Conservation (phyloP, 2,888 invertebrate genomes). For the Crematogaster levior region DNA sequence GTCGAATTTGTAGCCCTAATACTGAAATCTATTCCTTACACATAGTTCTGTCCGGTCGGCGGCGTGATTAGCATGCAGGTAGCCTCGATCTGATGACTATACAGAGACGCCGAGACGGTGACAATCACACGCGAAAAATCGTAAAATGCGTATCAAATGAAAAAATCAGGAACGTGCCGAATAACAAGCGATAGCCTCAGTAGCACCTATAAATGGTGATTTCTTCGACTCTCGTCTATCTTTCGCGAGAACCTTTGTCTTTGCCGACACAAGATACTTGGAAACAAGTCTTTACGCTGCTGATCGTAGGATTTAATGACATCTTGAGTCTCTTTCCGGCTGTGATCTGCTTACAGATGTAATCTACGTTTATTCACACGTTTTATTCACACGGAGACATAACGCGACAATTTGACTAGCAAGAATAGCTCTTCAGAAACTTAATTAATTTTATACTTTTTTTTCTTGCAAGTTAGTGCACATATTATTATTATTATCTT, state of each 20-base stretch:
- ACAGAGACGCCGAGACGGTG: slow-evolving; percentile 65
- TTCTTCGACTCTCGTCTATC: slow-evolving; percentile 62
- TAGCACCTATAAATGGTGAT: slow-evolving; percentile 71
- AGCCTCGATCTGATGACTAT: slow-evolving; percentile 79
- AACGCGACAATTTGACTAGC: background rate
- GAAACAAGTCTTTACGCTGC: slow-evolving; percentile 59
- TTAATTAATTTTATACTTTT: background rate
- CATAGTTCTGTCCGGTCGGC: slow-evolving; percentile 62
- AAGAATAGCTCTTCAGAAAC: background rate
- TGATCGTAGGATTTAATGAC: slow-evolving; percentile 22
- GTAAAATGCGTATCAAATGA: slow-evolving; percentile 77
- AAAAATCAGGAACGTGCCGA: slow-evolving; percentile 77
- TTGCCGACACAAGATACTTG: slow-evolving; percentile 55
- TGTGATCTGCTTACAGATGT: slow-evolving; percentile 19
- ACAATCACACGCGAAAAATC: slow-evolving; percentile 73
- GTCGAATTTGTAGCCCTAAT: slow-evolving; percentile 68
- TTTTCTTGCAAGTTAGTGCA: background rate
- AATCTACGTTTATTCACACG: slow-evolving; percentile 12
- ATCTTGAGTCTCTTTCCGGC: background rate
- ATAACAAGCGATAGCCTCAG: slow-evolving; percentile 75
- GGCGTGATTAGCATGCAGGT: slow-evolving; percentile 79
- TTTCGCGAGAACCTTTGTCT: slow-evolving; percentile 63
- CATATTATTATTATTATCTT: slow-evolving; percentile 12
- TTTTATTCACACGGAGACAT: too few relatives aligned
- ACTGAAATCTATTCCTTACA: slow-evolving; percentile 67